Conservation (phyloP, 2,888 invertebrate genomes). For the Mellilla xanthometata region DNA sequence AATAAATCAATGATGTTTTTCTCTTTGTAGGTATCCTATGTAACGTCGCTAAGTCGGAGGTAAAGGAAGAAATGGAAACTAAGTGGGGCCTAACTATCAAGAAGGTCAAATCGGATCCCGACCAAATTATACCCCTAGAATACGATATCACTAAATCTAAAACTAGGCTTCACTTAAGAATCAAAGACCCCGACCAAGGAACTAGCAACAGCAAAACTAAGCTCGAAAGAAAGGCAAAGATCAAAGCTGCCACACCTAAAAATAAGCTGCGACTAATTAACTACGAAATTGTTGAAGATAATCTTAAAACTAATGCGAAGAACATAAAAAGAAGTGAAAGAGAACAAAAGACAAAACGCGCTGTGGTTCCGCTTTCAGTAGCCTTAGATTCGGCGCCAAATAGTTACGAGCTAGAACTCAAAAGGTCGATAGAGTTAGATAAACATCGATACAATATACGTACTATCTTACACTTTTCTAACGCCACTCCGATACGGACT, state of each 20-base stretch:
- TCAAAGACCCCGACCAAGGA: neutral
- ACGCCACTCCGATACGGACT: slow-evolving; percentile 49
- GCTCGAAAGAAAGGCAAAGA: neutral
- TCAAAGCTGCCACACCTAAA: neutral
- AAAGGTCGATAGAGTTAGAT: slow-evolving; percentile 27
- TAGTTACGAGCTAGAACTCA: slow-evolving; percentile 6
- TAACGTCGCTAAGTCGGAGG: slow-evolving; percentile 26
- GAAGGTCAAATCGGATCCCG: slow-evolving; percentile 10
- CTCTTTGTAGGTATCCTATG: slow-evolving; percentile 35
- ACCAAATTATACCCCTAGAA: neutral
- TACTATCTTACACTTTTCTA: slow-evolving; percentile 36
- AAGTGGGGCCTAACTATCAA: slow-evolving; percentile 19
- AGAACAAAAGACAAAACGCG: neutral
- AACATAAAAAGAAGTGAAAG: neutral
- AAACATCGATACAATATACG: slow-evolving; percentile 43
- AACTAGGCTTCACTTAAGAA: slow-evolving; percentile 8
- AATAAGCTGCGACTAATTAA: neutral
- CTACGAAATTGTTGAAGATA: slow-evolving; percentile 1
- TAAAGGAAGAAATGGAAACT: slow-evolving; percentile 26
- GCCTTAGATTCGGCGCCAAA: neutral
- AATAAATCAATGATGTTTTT: slow-evolving; percentile 25
- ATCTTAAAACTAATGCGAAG: neutral
- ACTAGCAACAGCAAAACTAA: neutral
- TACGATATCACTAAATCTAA: slow-evolving; percentile 1
- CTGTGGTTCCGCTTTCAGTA: neutral